Conservation (phyloP, 2,113 vertebrate species). For the Grammomys surdaster region DNA sequence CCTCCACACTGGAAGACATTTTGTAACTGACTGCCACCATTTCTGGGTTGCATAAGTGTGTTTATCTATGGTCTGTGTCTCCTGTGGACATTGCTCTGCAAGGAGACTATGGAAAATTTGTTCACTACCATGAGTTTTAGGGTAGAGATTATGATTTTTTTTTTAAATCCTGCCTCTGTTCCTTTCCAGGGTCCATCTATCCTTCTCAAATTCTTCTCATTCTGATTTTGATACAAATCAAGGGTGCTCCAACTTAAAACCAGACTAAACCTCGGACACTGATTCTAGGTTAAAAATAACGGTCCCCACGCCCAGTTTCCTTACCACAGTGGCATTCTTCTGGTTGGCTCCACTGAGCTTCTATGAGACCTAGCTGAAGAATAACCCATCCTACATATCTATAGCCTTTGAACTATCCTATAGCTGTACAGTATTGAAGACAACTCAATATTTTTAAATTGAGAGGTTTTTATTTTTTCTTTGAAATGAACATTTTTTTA, state of each 20-base stretch:
- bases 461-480: not conserved
- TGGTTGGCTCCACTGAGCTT: not conserved
- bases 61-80: not conserved
- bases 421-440: not conserved
- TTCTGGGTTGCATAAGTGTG: not conserved
- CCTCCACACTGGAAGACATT: not conserved
- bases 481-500: too few species aligned
- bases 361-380: not conserved
- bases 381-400: not conserved
- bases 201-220: not conserved
- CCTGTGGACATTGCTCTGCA: not conserved
- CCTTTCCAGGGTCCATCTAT: not conserved
- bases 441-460: not conserved
- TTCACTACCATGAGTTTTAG: not conserved
- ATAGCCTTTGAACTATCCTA: not conserved
- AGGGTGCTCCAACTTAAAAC: not conserved
- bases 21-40: not conserved
- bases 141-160: not conserved
- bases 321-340: not conserved
- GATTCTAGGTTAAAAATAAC: not conserved
- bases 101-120: not conserved
- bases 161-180: not conserved
- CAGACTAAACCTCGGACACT: not conserved
- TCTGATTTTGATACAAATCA: not conserved
- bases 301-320: not conserved